A percentile compares a stretch with the other conserved stretches of the same genome.
Conservation (phyloP, 2,888 invertebrate genomes). For the Melipona beecheii region DNA sequence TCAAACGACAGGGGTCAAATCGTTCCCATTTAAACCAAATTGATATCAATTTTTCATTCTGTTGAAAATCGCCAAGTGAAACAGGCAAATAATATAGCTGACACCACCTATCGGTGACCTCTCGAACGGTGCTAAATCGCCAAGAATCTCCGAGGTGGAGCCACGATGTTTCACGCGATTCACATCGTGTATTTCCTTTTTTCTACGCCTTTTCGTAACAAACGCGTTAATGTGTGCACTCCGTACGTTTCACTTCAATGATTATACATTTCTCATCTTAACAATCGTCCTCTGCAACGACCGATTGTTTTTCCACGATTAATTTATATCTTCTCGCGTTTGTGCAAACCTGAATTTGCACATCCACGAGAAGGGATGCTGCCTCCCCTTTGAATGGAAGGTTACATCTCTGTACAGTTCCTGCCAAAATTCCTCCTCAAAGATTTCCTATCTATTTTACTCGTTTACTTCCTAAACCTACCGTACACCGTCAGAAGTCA, state of each 20-base stretch:
- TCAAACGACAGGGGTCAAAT: not conserved
- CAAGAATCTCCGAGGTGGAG: constrained; percentile 33
- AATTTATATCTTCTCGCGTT: no score
- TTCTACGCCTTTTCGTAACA: constrained; percentile 40
- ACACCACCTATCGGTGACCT: constrained; percentile 41
- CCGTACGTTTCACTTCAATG: no score
- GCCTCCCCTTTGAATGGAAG: not conserved
- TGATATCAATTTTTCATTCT: not conserved
- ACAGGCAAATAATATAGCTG: not conserved
- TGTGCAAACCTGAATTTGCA: not conserved
- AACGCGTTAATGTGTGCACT: not conserved
- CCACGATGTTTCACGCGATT: constrained; percentile 25
- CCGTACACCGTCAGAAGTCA: not conserved
- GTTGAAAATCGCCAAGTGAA: not conserved
- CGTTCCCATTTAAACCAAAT: not conserved
- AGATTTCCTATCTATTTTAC: not conserved
- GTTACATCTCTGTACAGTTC: not conserved
- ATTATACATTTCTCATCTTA: not conserved
- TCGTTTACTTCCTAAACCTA: not conserved
- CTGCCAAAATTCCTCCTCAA: not conserved
- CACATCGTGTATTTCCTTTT: constrained; percentile 34
- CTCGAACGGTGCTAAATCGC: constrained; percentile 19
- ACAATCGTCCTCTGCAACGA: not conserved
- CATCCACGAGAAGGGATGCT: not conserved
- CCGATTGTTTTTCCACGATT: not conserved